Base-by-base conservation (phyloP, 2,888 invertebrate species). In the Dolomedes plantarius region DNA sequence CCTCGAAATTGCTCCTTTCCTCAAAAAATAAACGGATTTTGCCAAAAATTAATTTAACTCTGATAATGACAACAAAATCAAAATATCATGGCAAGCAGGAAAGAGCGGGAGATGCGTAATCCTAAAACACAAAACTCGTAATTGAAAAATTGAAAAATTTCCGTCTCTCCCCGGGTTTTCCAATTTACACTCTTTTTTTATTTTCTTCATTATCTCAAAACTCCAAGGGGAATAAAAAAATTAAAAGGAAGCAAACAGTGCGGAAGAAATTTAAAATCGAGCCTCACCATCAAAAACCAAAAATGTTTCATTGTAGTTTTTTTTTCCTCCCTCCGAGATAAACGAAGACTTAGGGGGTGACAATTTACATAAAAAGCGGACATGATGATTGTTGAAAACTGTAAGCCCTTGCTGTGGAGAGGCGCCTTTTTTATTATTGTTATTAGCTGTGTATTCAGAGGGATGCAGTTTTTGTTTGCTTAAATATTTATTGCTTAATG, bases 401-500 rank as follows among this genome's bases (percentile, higher is more conserved):
- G 19, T 77, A 68, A 69, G 78, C 69, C 31, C 77, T 28, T 23
- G 13, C 64, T 31, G 32, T 28, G 31, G 50, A 78, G 68, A 50
- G 56, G 29, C 62, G 62, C 36, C 28, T 56, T 36, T 56, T 78
- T 77, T 46, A 27, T 69, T 23, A 28, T 41, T 41, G 28, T 69
- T 41, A 41, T 69, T 41, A 69, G 28, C 41, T 13, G 39, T 27
- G 36, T 41, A n/a, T 64, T 74, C 32, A 32, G 50, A 71, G 50
- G 31, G 74, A 74, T 56, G 23, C 23, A 19, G 56, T 36, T 74
- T 64, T 62, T 74, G 62, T 74, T 74, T 74, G 74, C 74, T 74
- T 74, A 74, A 74, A 74, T 74, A 74, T 74, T 74, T 74, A 74
- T 74, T 74, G 74, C 74, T 74, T 74, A 74, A 74, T 74, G 62